phyloP scores from a whole-genome alignment of 2,113 vertebrate species.

The Cariama cristata region DNA sequence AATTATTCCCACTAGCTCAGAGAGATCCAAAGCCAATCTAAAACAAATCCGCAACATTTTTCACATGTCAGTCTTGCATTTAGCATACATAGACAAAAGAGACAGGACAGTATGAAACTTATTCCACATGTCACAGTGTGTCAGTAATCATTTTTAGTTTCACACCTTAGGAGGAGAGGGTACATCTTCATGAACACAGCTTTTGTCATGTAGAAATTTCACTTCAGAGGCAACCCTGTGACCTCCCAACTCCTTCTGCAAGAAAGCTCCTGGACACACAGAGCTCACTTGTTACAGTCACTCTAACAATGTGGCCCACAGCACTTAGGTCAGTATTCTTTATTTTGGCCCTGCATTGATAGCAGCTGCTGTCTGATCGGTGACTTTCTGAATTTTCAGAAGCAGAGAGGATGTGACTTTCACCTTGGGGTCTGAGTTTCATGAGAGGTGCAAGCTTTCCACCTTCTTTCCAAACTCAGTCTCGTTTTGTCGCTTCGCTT shows the following conservation, averaged over 20 bases:
- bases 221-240: background rate
- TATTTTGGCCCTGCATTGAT: background rate
- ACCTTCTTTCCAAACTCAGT: background rate
- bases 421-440: background rate
- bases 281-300: background rate
- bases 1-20: background rate
- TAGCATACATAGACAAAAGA: background rate
- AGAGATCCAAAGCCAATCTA: background rate
- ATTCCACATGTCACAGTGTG: background rate
- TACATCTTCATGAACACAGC: background rate
- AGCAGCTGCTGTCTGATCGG: background rate
- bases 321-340: background rate
- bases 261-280: background rate
- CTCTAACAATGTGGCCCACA: background rate
- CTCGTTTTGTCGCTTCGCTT: background rate
- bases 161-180: background rate
- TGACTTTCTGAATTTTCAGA: background rate
- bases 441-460: background rate
- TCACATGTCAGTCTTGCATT: background rate
- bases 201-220: background rate
- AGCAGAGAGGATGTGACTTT: background rate
- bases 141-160: background rate
- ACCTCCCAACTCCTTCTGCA: background rate
- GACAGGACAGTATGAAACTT: background rate
- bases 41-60: background rate